Conservation (phyloP, 1,140 invertebrate species). For the Dolichoris vasculosae region DNA sequence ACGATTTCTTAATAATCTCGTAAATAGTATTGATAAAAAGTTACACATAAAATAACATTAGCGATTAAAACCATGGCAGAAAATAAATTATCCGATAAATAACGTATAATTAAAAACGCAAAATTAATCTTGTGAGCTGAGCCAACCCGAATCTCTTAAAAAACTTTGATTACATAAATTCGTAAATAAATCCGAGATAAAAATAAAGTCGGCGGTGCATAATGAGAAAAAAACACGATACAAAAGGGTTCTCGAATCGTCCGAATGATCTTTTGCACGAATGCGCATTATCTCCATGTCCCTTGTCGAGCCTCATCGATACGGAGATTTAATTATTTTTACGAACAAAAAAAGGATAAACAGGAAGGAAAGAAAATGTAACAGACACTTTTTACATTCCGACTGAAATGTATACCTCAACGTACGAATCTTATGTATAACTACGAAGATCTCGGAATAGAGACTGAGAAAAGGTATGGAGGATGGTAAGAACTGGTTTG, state of each 20-base stretch:
- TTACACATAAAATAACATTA: neutral
- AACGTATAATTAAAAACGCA: slow-evolving; percentile 15
- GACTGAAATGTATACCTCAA: neutral
- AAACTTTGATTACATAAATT: slow-evolving; percentile 28
- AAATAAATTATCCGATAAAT: slow-evolving; percentile 16
- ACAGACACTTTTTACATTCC: slow-evolving; percentile 11
- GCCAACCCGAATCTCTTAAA: neutral
- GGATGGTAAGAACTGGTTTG: slow-evolving; percentile 38
- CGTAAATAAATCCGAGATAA: neutral
- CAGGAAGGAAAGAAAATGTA: slow-evolving; percentile 2
- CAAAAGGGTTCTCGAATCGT: neutral
- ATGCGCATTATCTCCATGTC: neutral
- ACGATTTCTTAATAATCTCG: neutral
- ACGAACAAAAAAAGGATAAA: neutral
- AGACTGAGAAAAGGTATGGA: too few species aligned
- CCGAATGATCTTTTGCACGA: neutral
- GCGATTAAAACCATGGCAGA: slow-evolving; percentile 4
- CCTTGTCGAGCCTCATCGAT: neutral
- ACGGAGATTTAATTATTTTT: slow-evolving; percentile 43
- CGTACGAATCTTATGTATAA: neutral
- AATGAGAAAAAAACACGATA: neutral
- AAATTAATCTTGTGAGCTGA: slow-evolving; percentile 24
- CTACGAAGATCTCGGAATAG: neutral
- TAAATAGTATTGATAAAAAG: slow-evolving; percentile 21
- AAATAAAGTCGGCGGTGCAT: neutral